A percentile compares a stretch with the other conserved stretches of the same genome.
Conservation (phyloP, 2,888 invertebrate species). For the Reticulitermes lucifugus region DNA sequence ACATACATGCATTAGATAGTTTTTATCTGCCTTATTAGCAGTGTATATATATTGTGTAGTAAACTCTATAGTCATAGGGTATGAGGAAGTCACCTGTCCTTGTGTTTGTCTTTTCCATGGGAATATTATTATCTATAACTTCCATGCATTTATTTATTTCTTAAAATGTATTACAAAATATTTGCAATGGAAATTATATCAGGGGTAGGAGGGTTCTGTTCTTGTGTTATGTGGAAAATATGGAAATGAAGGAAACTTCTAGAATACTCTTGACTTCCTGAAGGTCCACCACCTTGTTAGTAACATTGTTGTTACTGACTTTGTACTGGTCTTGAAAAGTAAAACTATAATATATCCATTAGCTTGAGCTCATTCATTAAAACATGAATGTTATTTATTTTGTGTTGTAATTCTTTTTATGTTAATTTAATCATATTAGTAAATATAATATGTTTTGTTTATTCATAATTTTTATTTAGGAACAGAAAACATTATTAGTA, state of each 20-base stretch:
- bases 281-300: not conserved
- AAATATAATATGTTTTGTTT: not conserved
- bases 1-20: too few relatives aligned
- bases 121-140: too few relatives aligned
- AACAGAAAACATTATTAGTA: not conserved
- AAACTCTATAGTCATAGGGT: too few relatives aligned
- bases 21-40: too few relatives aligned
- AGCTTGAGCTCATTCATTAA: not conserved
- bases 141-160: too few relatives aligned
- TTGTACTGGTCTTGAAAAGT: not conserved
- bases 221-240: too few relatives aligned
- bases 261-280: not conserved
- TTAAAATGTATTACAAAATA: not conserved
- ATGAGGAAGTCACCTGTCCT: too few relatives aligned
- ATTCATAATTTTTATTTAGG: not conserved
- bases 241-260: not conserved
- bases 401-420: slow-evolving; percentile 1
- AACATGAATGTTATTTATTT: not conserved
- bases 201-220: not conserved
- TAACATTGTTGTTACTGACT: not conserved
- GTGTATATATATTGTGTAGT: too few relatives aligned
- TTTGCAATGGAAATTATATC: not conserved
- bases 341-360: not conserved
- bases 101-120: too few relatives aligned
- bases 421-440: slow-evolving; percentile 2